Percentiles rank a stretch among this genome's conserved stretches.
phyloP scores from a whole-genome alignment of 2,888 invertebrate species.

The Amphiduros pacificus region DNA sequence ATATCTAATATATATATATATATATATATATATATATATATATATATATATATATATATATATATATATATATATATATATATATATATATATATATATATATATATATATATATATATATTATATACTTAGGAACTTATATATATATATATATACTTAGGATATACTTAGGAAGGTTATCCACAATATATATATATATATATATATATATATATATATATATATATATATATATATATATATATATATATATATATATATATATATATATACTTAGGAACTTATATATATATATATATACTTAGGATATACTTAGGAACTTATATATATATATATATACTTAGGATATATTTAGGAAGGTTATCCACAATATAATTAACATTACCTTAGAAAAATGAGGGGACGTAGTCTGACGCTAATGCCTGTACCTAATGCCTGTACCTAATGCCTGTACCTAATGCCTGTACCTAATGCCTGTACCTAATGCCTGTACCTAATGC shows the following conservation, averaged over 20 bases:
- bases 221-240: not conserved
- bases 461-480: too few relatives aligned
- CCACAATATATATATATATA: not conserved
- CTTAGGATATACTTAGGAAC: not conserved
- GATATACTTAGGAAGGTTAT: not conserved
- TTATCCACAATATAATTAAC: not conserved
- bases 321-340: not conserved
- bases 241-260: not conserved
- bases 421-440: too few relatives aligned
- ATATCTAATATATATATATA: not conserved
- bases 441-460: too few relatives aligned
- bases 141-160: too few relatives aligned
- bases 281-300: not conserved
- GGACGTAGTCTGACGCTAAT: too few relatives aligned
- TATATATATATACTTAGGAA: not conserved
- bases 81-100: not conserved
- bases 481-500: too few relatives aligned
- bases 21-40: not conserved
- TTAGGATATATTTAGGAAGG: not conserved
- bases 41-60: not conserved
- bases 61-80: not conserved
- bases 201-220: not conserved
- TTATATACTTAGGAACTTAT: not conserved
- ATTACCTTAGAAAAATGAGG: too few relatives aligned
- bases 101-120: not conserved